Evolutionary conservation across 2,113 vertebrate species (phyloP), one percentile per base, ranked within the genome.

Genomic region (Dipodomys spectabilis): DNA sequence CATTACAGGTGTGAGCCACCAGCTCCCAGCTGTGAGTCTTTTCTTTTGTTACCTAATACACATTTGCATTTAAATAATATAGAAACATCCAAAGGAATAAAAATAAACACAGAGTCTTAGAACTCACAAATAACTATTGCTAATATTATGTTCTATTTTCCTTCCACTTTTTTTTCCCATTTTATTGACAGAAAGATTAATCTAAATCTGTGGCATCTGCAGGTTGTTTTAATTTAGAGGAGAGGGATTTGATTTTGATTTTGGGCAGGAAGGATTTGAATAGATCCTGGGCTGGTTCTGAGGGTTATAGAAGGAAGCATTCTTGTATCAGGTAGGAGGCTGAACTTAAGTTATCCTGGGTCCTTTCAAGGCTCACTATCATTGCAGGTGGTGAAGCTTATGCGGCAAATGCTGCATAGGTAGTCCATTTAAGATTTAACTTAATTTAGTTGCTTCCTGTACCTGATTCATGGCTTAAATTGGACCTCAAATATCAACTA

Each of bases 171-270:
- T 77, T 87, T 49, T 22, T 27, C 4, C 53, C 84, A 10, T 86
- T 83, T 79, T 85, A 73, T 68, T 95, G 75, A 90, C 74, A 83
- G 39, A 5, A 2, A 68, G 7, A 53, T 45, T 81, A 72, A 64
- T 86, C 45, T 90, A 92, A 85, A 72, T 85, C 11, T 27, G 44
- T 19, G 44, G 6, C n/a, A 69, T 86, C 68, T 74, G n/a, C 81
- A 91, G 49, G 67, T 35, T 77, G 6, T 49, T 95, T 95, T 28
- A 88, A 86, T 49, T 92, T 71, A 91, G 79, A 79, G 83, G 75
- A 74, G 45, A 68, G 19, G 16, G 12, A 11, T 49, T 69, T 39
- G 20, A 62, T 39, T n/a, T 18, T 27, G 53, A 57, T 16, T 57
- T 57, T 13, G 12, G 53, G 53, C 3, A 62, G 79, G 74, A 68